Base-by-base conservation (phyloP, 2,113 vertebrate species). In the Bambusicola thoracicus region DNA sequence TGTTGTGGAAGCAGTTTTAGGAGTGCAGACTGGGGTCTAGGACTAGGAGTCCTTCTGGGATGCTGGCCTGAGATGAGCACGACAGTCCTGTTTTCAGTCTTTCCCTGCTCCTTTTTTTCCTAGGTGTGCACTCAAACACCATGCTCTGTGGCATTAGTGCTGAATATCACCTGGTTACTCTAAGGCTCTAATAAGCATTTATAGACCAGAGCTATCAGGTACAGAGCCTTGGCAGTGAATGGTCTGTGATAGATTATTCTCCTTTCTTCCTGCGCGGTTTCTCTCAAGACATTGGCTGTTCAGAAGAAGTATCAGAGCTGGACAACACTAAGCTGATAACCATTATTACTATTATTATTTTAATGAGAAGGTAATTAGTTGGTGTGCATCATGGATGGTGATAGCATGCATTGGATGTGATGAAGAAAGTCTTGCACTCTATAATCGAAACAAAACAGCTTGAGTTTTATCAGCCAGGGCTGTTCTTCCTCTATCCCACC, bases 101-200 rank as follows among this genome's bases (percentile, higher is more conserved):
- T 34, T 51, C 34, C 18, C 18, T 74, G 30, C 22, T 49, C 22
- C 59, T 44, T 67, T 49, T 19, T 19, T 32, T 81, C 8, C 46
- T 49, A n/a, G 10, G 10, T 49, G 22, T 0, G 0, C 13, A 14
- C 17, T 62, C 49, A 13, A 29, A 10, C 17, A 2, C 61, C 43
- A 46, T 36, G 17, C 51, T 76, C 69, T 51, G 59, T 34, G 62
- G 5, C 17, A 18, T 79, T 40, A 27, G 2, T 20, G 18, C 53
- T 67, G 16, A 62, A 6, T 41, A 22, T 19, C 67, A 5, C 34
- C 59, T 75, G 65, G 38, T 75, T 56, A 32, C 46, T 86, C 25
- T 61, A 65, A 62, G 66, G 10, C 49, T 44, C 25, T 40, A 3
- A 3, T 51, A 41, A 38, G 18, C 27, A 19, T 16, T 68, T 59